phyloP scores from a whole-genome alignment of 2,797 vertebrate species.

The Acridotheres tristis region DNA sequence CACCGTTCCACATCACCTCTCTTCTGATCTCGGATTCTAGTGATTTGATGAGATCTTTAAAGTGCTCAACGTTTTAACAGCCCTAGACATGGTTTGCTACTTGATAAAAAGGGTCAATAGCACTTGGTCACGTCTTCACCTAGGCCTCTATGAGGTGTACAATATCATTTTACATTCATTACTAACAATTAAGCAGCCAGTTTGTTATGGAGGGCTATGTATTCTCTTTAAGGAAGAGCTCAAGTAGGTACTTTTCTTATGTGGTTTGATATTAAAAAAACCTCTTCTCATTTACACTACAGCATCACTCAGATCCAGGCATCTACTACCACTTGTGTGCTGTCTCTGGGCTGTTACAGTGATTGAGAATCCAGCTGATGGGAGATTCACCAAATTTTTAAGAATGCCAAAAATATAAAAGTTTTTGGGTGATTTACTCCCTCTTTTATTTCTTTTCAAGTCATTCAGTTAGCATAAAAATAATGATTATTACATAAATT shows the following conservation, averaged over 20 bases:
- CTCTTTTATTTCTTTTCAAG: conserved; percentile 1
- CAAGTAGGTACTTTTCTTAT: neutral
- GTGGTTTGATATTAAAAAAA: neutral
- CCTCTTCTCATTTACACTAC: neutral
- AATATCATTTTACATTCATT: neutral
- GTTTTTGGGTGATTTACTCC: neutral
- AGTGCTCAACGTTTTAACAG: conserved; percentile 1
- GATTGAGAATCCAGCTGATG: neutral
- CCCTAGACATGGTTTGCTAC: conserved; percentile 19
- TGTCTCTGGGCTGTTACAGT: neutral
- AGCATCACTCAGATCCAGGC: neutral
- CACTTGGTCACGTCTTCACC: neutral
- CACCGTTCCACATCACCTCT: neutral
- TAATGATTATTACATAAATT: conserved; percentile 50
- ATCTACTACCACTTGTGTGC: neutral
- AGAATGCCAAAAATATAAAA: neutral
- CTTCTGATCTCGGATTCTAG: conserved; percentile 7
- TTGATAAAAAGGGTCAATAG: conserved; percentile 10
- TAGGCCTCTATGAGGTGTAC: neutral
- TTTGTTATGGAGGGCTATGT: neutral
- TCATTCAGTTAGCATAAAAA: conserved; percentile 24
- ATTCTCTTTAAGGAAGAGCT: neutral
- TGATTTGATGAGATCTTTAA: conserved; percentile 27
- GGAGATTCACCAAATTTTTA: neutral
- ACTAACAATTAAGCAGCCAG: neutral